Evolutionary conservation across 2,113 vertebrate species (phyloP), one percentile per base, ranked within the genome.

Genomic region (Etheostoma cragini): DNA sequence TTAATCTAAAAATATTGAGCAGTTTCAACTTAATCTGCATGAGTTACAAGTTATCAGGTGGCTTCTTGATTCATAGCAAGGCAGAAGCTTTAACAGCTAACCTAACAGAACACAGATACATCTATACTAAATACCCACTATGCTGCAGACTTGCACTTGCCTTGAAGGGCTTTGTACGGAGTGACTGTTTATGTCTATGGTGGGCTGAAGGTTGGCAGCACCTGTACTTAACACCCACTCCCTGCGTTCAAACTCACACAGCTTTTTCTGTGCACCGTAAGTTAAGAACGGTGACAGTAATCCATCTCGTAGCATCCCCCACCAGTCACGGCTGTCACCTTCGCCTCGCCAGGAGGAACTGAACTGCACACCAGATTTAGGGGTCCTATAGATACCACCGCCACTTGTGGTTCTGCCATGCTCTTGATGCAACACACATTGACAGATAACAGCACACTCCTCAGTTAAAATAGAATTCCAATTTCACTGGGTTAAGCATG

Each of bases 281-380:
- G 74, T 84, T 83, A 60, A 82, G 63, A 77, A 33, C 45, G 12
- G 46, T 88, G 91, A 93, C 88, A 87, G 76, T 90, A 90, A 92
- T 93, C 92, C 90, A 75, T 85, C 87, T 81, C 42, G 24, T 54
- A 75, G 78, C 81, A 61, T 76, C 82, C 78, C 78, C 83, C 79
- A 75, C 72, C 52, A 86, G 88, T 92, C 90, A 85, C 49, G 84
- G 83, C 85, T 93, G 87, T 91, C 91, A 90, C 84, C 86, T 91
- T 83, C 46, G 47, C 76, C 89, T 82, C 30, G 8, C 86, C 70
- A 71, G 57, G 65, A 85, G 76, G 63, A 68, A 49, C 84, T 85
- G 74, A 91, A 75, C 79, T 21, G n/a, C 45, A 82, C 80, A 80
- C 71, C 24, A 81, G 82, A 89, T 87, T 89, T 83, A 89, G 71